Evolutionary conservation across 2,888 invertebrate species (phyloP).

Genomic region (Drosophila parthenogenetica): DNA sequence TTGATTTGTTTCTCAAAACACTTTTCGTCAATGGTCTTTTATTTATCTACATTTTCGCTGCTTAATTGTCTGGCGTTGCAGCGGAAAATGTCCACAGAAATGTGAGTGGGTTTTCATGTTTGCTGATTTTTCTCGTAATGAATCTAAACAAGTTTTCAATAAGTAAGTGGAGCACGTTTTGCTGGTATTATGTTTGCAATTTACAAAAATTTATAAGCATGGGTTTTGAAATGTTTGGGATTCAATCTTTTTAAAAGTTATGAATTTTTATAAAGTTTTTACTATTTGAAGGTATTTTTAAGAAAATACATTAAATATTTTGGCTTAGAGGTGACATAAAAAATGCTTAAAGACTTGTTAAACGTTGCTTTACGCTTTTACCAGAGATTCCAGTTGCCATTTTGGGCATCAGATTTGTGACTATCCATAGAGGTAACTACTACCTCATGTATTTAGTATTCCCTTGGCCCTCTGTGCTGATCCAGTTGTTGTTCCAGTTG

Average conservation of each 20-base stretch:
- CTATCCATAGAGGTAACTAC: conserved; percentile 4
- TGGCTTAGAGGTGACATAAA: not conserved
- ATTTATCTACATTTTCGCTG: conserved; percentile 10
- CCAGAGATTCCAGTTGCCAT: conserved; percentile 8
- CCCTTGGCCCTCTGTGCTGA: conserved; percentile 21
- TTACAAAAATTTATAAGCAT: too few relatives aligned
- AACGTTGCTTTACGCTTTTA: conserved; percentile 1
- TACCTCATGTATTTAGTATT: not conserved
- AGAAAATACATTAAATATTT: too few relatives aligned
- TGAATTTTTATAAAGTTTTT: too few relatives aligned
- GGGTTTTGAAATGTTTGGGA: too few relatives aligned
- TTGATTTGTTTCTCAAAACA: conserved; percentile 67
- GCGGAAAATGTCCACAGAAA: conserved; percentile 9
- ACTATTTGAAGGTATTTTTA: too few relatives aligned
- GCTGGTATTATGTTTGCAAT: too few relatives aligned
- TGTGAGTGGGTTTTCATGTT: conserved; percentile 25
- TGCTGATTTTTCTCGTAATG: not conserved
- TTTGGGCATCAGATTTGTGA: conserved; percentile 16
- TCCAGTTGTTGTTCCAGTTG: conserved; percentile 39
- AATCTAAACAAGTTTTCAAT: not conserved
- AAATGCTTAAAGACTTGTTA: conserved; percentile 1
- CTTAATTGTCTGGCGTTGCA: conserved; percentile 42
- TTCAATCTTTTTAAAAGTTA: too few relatives aligned
- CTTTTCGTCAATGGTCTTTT: conserved; percentile 18
- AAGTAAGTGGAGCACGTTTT: too few relatives aligned